These are phyloP conservation scores for Sylvia borin DNA, from an alignment of 2,797 vertebrate species.

Conservation along the genomic window DNA sequence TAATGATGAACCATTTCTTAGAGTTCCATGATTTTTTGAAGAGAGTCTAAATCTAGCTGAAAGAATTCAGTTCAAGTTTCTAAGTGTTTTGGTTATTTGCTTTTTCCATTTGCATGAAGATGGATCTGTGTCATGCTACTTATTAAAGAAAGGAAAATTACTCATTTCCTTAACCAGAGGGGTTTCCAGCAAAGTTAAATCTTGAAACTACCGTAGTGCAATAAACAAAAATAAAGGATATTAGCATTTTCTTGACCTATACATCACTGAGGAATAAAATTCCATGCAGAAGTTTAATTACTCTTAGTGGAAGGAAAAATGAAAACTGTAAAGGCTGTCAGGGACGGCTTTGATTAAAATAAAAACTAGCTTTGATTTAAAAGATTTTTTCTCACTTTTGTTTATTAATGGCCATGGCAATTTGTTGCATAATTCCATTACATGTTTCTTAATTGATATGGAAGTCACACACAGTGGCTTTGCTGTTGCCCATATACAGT, in stretches of 20 bases:
- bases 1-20: neutral
- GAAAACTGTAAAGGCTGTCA: neutral
- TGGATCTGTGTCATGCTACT: neutral
- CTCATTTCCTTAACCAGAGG: neutral
- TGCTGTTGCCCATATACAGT: slow-evolving; percentile 25
- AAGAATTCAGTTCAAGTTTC: neutral
- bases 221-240: neutral
- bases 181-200: neutral
- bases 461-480: neutral
- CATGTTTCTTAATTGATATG: neutral
- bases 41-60: neutral
- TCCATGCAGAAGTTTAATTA: neutral
- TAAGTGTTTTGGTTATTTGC: neutral
- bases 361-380: neutral
- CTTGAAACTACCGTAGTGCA: neutral
- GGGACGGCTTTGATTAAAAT: neutral
- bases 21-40: neutral
- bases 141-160: neutral
- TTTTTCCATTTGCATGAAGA: neutral
- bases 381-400: neutral
- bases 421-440: neutral
- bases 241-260: neutral
- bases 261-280: neutral
- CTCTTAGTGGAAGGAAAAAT: neutral
- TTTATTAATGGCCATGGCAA: neutral